These are phyloP conservation scores for Phymanthus crucifer DNA, from an alignment of 92 coral and sea anemone genomes.

Conservation along the genomic window DNA sequence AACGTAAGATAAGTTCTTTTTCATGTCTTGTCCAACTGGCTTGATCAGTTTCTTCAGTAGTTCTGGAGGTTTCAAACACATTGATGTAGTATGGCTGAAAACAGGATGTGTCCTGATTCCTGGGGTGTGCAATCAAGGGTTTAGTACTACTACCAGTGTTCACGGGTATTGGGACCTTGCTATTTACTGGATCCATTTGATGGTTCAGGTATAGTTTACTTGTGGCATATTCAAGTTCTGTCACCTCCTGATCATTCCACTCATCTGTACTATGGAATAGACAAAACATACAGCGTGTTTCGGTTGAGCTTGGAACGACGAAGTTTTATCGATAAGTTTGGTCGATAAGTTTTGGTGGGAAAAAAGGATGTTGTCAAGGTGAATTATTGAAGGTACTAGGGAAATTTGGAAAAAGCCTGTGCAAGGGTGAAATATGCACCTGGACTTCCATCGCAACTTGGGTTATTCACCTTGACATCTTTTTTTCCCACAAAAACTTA, in stretches of 20 bases:
- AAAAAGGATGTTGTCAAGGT: no score
- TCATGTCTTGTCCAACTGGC: slow-evolving; percentile 60
- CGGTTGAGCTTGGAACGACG: no score
- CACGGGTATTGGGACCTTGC: neutral
- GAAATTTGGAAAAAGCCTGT: no score
- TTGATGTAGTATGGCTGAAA: slow-evolving; percentile 71
- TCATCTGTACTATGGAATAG: slow-evolving; percentile 3
- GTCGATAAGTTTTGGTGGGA: no score
- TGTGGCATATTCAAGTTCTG: slow-evolving; percentile 44
- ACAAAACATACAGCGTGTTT: no score
- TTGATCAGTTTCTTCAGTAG: neutral
- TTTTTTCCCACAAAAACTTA: no score
- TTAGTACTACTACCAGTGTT: neutral
- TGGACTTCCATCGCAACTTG: no score
- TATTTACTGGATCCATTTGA: neutral
- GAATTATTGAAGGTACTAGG: no score
- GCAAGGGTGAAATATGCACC: no score
- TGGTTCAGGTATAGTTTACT: slow-evolving; percentile 49
- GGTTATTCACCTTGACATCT: no score
- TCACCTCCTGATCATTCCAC: slow-evolving; percentile 22
- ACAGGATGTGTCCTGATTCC: slow-evolving; percentile 5
- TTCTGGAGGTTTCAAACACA: slow-evolving; percentile 58
- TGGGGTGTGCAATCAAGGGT: neutral
- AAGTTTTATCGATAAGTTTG: no score
- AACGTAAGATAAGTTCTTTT: slow-evolving; percentile 56